phyloP scores from a whole-genome alignment of 2,797 vertebrate genomes.

The Siniperca undulata region DNA sequence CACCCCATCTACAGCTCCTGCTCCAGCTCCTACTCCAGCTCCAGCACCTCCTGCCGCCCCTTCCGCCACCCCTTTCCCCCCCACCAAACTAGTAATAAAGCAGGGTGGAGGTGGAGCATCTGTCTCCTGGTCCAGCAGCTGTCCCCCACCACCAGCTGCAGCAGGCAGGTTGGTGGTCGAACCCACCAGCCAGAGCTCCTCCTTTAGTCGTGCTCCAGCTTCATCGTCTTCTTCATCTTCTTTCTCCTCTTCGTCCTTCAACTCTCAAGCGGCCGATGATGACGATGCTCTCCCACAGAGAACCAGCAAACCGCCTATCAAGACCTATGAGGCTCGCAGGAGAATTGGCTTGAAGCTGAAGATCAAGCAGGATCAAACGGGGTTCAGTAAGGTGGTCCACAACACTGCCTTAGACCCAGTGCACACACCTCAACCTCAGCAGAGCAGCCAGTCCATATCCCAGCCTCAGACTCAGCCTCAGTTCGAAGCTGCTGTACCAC shows the following conservation, averaged over 20 bases:
- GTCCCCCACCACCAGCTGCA: constrained; percentile 70
- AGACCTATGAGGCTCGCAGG: constrained; percentile 95
- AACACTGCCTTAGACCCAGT: constrained; percentile 95
- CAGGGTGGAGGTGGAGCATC: constrained; percentile 90
- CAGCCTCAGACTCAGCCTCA: constrained; percentile 77
- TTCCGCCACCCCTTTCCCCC: constrained; percentile 77
- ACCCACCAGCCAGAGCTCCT: constrained; percentile 60
- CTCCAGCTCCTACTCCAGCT: constrained; percentile 35
- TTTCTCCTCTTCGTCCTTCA: constrained; percentile 63
- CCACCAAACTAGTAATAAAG: constrained; percentile 94
- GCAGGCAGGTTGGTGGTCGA: constrained; percentile 66
- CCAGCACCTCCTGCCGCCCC: constrained; percentile 47
- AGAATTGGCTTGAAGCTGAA: constrained; percentile 95
- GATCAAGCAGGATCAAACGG: constrained; percentile 95
- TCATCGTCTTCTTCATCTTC: constrained; percentile 61
- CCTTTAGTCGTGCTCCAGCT: constrained; percentile 66
- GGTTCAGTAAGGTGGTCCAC: constrained; percentile 95
- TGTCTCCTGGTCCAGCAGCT: constrained; percentile 90
- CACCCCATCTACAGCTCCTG: constrained; percentile 41
- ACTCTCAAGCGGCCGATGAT: constrained; percentile 80
- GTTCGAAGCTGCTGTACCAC: constrained; percentile 62
- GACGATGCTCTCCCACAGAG: constrained; percentile 91
- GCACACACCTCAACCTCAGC: constrained; percentile 86
- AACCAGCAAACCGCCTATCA: constrained; percentile 93
- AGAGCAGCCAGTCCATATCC: constrained; percentile 74